A percentile compares a stretch with the other conserved stretches of the same genome.
Evolutionary conservation across 2,888 invertebrate species (phyloP).

Genomic region (Onchidella celtica): DNA sequence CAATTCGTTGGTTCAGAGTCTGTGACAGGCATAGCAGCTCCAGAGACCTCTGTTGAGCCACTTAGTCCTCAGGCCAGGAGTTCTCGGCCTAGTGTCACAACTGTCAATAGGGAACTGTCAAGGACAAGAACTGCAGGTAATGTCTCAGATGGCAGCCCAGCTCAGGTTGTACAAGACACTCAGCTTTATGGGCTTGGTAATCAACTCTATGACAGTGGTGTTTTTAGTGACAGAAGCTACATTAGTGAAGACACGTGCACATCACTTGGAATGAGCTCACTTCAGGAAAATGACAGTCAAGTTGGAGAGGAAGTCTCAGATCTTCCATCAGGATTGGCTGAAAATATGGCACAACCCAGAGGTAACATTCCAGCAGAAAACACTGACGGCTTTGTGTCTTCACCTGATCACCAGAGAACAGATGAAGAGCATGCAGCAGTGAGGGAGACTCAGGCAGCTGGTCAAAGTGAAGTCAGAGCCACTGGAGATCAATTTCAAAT

Average conservation of each 20-base stretch:
- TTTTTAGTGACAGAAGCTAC: constrained; percentile 2
- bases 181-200: background rate
- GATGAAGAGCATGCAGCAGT: background rate
- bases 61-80: background rate
- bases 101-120: background rate
- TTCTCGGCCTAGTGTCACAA: background rate
- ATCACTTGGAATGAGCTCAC: background rate
- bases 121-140: background rate
- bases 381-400: background rate
- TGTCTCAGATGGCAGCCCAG: background rate
- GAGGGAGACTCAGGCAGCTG: background rate
- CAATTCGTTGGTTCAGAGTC: background rate
- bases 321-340: background rate
- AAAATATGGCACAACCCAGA: too few species aligned
- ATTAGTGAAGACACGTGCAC: background rate
- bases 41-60: background rate
- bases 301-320: background rate
- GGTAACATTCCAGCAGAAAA: background rate
- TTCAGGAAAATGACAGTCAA: background rate
- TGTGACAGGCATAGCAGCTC: background rate
- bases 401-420: background rate
- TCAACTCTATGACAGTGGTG: constrained; percentile 1
- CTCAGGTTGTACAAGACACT: background rate
- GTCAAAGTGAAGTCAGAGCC: background rate
- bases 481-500: background rate